A percentile compares a stretch with the other conserved stretches of the same genome.
phyloP scores from a whole-genome alignment of 2,113 vertebrate genomes.

The Brachionichthys hirsutus region DNA sequence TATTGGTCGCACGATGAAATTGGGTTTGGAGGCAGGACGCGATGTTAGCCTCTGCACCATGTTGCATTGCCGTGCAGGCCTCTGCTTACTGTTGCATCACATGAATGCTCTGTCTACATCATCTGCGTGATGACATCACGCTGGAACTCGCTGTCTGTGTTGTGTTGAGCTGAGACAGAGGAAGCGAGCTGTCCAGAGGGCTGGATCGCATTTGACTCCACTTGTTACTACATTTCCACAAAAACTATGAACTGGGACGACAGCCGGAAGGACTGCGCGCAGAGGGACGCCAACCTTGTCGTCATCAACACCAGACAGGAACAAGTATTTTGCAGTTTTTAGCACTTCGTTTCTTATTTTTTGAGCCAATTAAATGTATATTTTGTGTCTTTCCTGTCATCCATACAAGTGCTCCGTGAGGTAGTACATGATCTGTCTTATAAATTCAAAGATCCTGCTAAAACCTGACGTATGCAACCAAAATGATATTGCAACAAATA shows the following conservation, averaged over 20 bases:
- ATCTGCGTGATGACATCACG: background rate
- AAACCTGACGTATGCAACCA: too few species aligned
- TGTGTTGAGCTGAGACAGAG: slow-evolving; percentile 4
- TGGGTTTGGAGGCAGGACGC: too few species aligned
- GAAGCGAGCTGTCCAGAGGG: slow-evolving; percentile 1
- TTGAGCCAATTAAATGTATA: too few species aligned
- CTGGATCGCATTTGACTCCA: slow-evolving; percentile 30
- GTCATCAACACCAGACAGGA: slow-evolving; percentile 39
- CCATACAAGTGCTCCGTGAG: too few species aligned
- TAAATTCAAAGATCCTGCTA: too few species aligned
- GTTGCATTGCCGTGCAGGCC: background rate
- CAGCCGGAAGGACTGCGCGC: slow-evolving; percentile 26
- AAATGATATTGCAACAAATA: too few species aligned
- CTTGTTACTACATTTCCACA: slow-evolving; percentile 46
- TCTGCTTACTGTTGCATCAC: slow-evolving; percentile 2
- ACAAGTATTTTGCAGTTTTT: slow-evolving; percentile 24
- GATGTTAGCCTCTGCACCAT: too few species aligned
- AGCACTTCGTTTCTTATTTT: background rate
- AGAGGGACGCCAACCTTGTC: slow-evolving; percentile 35
- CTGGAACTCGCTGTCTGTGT: background rate
- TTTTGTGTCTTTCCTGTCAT: background rate
- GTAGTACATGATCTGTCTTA: too few species aligned
- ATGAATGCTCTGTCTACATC: background rate
- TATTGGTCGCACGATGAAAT: too few species aligned
- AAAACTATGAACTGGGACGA: slow-evolving; percentile 16